Evolutionary conservation across 2,797 vertebrate genomes (phyloP).

Genomic region (Monodelphis domestica): DNA sequence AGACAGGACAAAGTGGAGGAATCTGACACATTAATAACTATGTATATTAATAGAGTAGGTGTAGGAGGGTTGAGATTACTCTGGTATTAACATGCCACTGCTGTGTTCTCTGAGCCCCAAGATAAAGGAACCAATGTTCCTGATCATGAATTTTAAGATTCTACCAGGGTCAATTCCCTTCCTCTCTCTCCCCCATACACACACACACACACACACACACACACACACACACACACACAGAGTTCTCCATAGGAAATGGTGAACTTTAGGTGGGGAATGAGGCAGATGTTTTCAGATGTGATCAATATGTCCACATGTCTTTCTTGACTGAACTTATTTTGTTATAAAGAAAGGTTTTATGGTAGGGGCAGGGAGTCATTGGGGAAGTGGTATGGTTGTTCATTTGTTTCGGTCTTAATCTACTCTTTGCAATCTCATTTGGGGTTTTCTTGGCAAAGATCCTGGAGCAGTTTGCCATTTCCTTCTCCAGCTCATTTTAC

Average conservation of each 20-base stretch:
- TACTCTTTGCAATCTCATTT: background rate
- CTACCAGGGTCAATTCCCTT: background rate
- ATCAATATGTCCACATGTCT: background rate
- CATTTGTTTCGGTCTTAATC: background rate
- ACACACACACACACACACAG: background rate
- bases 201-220: background rate
- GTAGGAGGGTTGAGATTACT: background rate
- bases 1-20: background rate
- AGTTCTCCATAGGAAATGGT: background rate
- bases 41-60: background rate
- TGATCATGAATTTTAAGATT: slow-evolving; percentile 5
- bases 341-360: background rate
- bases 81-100: background rate
- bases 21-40: background rate
- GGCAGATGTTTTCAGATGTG: slow-evolving; percentile 4
- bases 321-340: background rate
- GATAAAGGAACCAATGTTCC: background rate
- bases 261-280: background rate
- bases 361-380: background rate
- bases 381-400: background rate
- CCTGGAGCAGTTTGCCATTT: background rate
- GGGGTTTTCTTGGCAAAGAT: background rate
- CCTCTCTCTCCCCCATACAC: background rate
- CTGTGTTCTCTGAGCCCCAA: slow-evolving; percentile 2
- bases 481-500: background rate